Evolutionary conservation across 2,797 vertebrate genomes (phyloP), one percentile per base, ranked within the genome.

Genomic region (Gorsachius magnificus): DNA sequence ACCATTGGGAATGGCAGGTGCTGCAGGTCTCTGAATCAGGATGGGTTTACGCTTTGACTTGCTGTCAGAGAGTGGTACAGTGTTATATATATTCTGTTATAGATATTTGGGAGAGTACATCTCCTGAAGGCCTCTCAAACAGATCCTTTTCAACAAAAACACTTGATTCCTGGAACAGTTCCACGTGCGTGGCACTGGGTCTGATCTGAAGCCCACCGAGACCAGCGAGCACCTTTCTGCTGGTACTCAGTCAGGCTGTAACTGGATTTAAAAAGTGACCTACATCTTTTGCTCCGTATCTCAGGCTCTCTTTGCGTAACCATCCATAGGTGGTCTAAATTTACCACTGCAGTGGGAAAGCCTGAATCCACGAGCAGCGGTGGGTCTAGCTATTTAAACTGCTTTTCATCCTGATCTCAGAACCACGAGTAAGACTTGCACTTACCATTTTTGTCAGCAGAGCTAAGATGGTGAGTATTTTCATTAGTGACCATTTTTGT

Each of bases 281-380:
- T 90, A 89, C 53, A 89, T 94, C 65, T 92, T 58, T 54, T 80
- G 64, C 54, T 92, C 60, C 6, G 1, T 54, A 66, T 74, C 60
- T 87, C n/a, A 54, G 77, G 25, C 57, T 96, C 28, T 77, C 69
- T 87, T 70, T 92, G 56, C 6, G 2, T 82, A 92, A 64, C 68
- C 33, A 41, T 79, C 83, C 87, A 72, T 69, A 79, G 80, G 76
- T 94, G 90, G 54, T 58, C 92, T 88, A 60, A 88, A 89, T 94
- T 90, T 90, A 80, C 87, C 50, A 60, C 58, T 83, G 72, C 60
- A 24, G 64, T 69, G 33, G 76, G 90, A 72, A 90, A 92, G 80
- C 33, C 38, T 65, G 69, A 83, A 83, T 92, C 57, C 64, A 51
- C 9, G 20, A 86, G 51, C 77, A 86, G 77, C 5, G 0, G 74